A percentile compares a stretch with the other conserved stretches of the same genome.
Conservation (phyloP, 2,113 vertebrate genomes). For the Coregonus clupeaformis region DNA sequence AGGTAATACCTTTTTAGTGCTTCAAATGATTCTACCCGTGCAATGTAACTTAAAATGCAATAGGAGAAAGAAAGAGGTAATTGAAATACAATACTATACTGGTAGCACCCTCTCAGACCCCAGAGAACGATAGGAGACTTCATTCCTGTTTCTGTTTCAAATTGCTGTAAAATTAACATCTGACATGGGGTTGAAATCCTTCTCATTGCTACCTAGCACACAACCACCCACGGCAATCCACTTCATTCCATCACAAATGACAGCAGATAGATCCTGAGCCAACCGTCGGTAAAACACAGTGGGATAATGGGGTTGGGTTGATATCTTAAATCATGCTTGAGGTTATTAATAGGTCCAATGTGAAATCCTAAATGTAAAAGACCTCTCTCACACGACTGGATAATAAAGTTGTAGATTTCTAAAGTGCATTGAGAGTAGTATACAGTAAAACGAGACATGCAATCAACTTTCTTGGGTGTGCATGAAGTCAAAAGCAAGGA, state of each 20-base stretch:
- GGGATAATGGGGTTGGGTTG: background rate
- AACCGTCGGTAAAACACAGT: no score
- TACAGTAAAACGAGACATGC: conserved; percentile 38
- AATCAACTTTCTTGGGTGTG: conserved; percentile 22
- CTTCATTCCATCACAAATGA: background rate
- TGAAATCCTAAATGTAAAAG: background rate
- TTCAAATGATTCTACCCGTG: no score
- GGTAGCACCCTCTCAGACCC: no score
- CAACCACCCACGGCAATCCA: background rate
- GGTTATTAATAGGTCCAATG: background rate
- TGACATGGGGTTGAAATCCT: background rate
- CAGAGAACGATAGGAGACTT: no score
- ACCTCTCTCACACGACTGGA: background rate
- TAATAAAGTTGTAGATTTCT: background rate
- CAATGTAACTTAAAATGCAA: no score
- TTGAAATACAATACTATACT: no score
- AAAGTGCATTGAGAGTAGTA: conserved; percentile 13
- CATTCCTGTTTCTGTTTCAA: no score
- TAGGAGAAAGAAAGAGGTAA: no score
- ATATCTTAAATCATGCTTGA: background rate
- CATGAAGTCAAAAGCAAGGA: background rate
- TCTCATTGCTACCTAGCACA: background rate
- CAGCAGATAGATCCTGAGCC: background rate
- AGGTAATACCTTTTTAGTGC: background rate
- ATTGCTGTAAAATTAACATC: background rate